A percentile compares a stretch with the other conserved stretches of the same genome.
Conservation (phyloP, 2,113 vertebrate genomes). For the Ctenomys sociabilis region DNA sequence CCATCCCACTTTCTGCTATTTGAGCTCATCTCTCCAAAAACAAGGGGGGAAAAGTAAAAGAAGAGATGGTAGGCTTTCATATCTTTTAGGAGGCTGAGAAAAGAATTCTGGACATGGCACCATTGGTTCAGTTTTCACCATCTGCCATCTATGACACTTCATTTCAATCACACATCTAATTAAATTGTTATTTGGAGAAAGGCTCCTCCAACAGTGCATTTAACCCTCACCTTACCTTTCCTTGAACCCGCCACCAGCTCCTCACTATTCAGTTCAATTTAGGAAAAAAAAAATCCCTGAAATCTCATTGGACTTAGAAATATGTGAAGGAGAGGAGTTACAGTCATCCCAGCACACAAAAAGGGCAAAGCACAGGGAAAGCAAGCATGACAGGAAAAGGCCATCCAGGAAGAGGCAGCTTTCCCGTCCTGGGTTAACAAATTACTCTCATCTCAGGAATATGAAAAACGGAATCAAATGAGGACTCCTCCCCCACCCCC, state of each 20-base stretch:
- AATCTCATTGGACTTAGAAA: conserved; percentile 65
- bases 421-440: conserved; percentile 62
- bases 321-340: not conserved
- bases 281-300: not conserved
- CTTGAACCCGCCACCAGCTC: not conserved
- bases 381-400: conserved; percentile 71
- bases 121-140: conserved; percentile 56
- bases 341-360: not conserved
- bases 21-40: not conserved
- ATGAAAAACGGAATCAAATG: not conserved
- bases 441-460: conserved; percentile 61
- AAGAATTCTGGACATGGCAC: conserved; percentile 54
- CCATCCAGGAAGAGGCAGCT: conserved; percentile 63
- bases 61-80: not conserved
- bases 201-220: not conserved
- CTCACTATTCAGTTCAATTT: conserved; percentile 26
- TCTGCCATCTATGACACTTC: conserved; percentile 67
- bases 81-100: conserved; percentile 51
- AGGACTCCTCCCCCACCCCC: not conserved
- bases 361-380: conserved; percentile 65
- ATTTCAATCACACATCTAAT: conserved; percentile 71
- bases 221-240: not conserved
- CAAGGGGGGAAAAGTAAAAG: not conserved
- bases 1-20: not conserved
- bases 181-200: conserved; percentile 48